These are phyloP conservation scores for Tortricodes alternella DNA, from an alignment of 2,888 invertebrate genomes.

Conservation along the genomic window DNA sequence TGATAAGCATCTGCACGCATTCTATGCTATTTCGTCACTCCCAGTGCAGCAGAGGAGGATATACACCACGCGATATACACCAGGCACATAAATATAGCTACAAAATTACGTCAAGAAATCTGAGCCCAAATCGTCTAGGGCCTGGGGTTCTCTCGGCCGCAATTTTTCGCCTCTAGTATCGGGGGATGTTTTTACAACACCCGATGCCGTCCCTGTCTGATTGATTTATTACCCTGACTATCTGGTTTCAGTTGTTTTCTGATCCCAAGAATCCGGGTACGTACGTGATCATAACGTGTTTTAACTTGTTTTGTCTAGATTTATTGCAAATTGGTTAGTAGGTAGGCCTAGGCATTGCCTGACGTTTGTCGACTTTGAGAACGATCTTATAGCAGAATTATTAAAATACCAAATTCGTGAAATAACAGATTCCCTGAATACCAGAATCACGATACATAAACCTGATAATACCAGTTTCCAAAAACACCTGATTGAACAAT, in stretches of 20 bases:
- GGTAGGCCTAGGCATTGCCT: background rate
- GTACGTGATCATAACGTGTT: constrained; percentile 31
- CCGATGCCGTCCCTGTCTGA: constrained; percentile 44
- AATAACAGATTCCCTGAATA: too few relatives aligned
- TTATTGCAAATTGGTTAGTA: constrained; percentile 11
- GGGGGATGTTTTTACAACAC: constrained; percentile 53
- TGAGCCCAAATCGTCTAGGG: background rate
- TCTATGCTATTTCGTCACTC: too few relatives aligned
- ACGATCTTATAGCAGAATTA: too few relatives aligned
- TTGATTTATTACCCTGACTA: constrained; percentile 59
- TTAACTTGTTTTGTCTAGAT: constrained; percentile 14
- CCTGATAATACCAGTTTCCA: too few relatives aligned
- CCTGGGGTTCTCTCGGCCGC: constrained; percentile 39
- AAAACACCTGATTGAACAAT: too few relatives aligned
- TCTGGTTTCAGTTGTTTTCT: constrained; percentile 57
- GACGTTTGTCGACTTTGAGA: background rate
- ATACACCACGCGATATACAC: too few relatives aligned
- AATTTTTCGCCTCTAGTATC: constrained; percentile 49
- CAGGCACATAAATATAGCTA: background rate
- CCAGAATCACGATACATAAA: too few relatives aligned
- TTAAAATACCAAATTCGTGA: too few relatives aligned
- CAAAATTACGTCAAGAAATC: constrained; percentile 23
- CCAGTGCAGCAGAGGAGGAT: too few relatives aligned
- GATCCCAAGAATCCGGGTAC: constrained; percentile 8
- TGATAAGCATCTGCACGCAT: too few relatives aligned